Percentiles rank a stretch among this genome's conserved stretches.
Conservation (phyloP, 1,140 invertebrate species). For the Dinothrombium tinctorium region DNA sequence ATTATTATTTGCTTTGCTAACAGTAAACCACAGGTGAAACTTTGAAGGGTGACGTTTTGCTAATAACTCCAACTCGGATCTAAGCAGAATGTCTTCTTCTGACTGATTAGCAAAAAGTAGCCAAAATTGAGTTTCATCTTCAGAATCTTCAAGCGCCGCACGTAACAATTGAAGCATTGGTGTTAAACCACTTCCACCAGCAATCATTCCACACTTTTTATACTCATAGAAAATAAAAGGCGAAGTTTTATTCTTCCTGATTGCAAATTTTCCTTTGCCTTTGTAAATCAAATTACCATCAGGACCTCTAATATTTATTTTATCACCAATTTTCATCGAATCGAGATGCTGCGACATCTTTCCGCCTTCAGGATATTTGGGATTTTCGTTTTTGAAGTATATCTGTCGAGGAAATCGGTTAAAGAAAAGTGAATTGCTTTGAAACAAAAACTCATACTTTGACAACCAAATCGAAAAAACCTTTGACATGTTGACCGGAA, state of each 20-base stretch:
- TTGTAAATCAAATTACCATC: conserved; percentile 52
- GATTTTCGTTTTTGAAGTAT: conserved; percentile 87
- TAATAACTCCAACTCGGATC: conserved; percentile 64
- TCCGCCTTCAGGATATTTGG: conserved; percentile 90
- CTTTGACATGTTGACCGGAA: conserved; percentile 75
- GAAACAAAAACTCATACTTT: conserved; percentile 49
- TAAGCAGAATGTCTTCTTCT: conserved; percentile 78
- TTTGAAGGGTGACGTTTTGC: conserved; percentile 41
- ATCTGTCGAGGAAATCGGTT: conserved; percentile 32
- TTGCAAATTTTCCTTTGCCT: conserved; percentile 41
- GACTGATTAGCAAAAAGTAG: conserved; percentile 89
- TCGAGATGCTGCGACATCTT: conserved; percentile 90
- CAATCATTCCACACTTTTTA: conserved; percentile 59
- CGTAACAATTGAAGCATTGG: conserved; percentile 85
- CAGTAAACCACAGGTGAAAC: conserved; percentile 80
- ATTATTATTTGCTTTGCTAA: conserved; percentile 56
- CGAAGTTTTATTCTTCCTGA: conserved; percentile 67
- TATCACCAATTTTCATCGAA: conserved; percentile 65
- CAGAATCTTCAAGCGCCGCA: conserved; percentile 49
- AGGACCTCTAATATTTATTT: conserved; percentile 78
- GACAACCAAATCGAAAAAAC: conserved; percentile 81
- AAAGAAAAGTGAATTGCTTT: no score
- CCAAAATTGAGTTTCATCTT: conserved; percentile 54
- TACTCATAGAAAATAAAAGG: conserved; percentile 37
- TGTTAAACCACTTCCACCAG: conserved; percentile 47